Conservation (phyloP, 2,888 invertebrate species). For the Allolobophora icterica region DNA sequence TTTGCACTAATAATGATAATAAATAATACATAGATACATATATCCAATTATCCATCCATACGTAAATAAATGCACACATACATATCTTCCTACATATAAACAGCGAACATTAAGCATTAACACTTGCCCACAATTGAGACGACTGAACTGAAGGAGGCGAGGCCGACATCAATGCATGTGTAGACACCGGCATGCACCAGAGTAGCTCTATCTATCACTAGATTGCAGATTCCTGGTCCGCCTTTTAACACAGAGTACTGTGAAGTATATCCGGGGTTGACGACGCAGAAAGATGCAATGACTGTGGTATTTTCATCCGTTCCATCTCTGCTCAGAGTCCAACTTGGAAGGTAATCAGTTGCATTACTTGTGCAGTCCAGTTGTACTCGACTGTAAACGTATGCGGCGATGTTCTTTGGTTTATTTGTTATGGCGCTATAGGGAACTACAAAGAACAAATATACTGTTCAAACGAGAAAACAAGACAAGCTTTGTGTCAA, state of each 20-base stretch:
- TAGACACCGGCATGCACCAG: background rate
- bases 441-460: background rate
- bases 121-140: background rate
- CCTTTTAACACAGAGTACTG: background rate
- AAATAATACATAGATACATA: no score
- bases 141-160: background rate
- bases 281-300: background rate
- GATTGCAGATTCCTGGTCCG: background rate
- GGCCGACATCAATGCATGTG: background rate
- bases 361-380: background rate
- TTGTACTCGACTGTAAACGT: background rate
- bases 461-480: no score
- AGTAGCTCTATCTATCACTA: background rate
- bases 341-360: background rate
- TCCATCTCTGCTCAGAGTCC: conserved; percentile 10
- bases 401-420: background rate
- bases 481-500: no score
- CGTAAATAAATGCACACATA: no score
- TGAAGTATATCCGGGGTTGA: background rate
- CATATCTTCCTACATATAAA: no score
- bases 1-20: no score
- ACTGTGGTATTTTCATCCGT: background rate
- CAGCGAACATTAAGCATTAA: no score
- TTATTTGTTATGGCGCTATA: background rate
- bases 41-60: no score